Percentiles rank a stretch among this genome's conserved stretches.
Conservation (phyloP, 2,888 invertebrate genomes). For the Aethes cnicana region DNA sequence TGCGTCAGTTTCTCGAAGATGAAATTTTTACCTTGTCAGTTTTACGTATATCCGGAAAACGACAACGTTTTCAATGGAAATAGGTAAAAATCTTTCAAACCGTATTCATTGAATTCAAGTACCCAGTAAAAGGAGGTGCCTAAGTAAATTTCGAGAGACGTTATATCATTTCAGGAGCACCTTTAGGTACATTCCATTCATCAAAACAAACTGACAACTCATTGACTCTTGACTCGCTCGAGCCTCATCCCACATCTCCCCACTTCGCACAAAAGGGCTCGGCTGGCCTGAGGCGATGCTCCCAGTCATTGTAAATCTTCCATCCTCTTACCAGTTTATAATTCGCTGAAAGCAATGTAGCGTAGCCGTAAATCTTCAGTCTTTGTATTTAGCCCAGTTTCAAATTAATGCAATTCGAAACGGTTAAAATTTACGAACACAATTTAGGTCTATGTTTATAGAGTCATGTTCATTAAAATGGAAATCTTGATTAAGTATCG, state of each 20-base stretch:
- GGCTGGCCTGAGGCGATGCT: slow-evolving; percentile 15
- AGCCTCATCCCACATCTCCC: slow-evolving; percentile 3
- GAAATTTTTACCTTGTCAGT: too few relatives aligned
- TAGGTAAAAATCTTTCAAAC: too few relatives aligned
- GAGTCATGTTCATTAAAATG: too few relatives aligned
- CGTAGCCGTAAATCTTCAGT: slow-evolving; percentile 9
- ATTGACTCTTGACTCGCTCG: slow-evolving; percentile 14
- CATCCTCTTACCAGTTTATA: slow-evolving; percentile 15
- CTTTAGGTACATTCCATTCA: slow-evolving; percentile 21
- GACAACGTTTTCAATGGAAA: too few relatives aligned
- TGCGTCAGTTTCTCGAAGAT: too few relatives aligned
- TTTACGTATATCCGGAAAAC: too few relatives aligned
- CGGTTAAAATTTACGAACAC: too few relatives aligned
- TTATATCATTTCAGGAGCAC: slow-evolving; percentile 4
- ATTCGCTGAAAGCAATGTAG: slow-evolving; percentile 9
- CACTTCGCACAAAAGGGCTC: slow-evolving; percentile 12
- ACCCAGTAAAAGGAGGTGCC: too few relatives aligned
- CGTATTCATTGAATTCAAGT: not conserved
- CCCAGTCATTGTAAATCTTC: slow-evolving; percentile 18
- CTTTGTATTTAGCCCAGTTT: slow-evolving; percentile 11
- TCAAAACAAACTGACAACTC: slow-evolving; percentile 24
- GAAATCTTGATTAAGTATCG: too few relatives aligned
- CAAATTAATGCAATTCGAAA: slow-evolving; percentile 8
- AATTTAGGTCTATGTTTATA: too few relatives aligned
- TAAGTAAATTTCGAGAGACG: not conserved